A percentile compares a stretch with the other conserved stretches of the same genome.
These are phyloP conservation scores for Triplophysa tibetana DNA, from an alignment of 2,113 vertebrate genomes.

Conservation along the genomic window DNA sequence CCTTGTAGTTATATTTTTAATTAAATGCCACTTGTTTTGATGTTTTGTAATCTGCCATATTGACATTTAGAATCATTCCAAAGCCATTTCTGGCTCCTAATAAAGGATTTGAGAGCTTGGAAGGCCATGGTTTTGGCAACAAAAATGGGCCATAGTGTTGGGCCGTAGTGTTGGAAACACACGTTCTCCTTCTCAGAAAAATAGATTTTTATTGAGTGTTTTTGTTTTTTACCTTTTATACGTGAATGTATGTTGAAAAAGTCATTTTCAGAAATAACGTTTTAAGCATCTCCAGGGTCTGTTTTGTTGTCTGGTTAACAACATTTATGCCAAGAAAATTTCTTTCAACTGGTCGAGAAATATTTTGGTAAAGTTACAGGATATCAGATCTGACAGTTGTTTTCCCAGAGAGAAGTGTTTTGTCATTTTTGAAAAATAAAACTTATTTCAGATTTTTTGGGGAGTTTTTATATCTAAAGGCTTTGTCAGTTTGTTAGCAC, in stretches of 20 bases:
- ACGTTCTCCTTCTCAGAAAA: neutral
- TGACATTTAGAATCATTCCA: neutral
- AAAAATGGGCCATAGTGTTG: neutral
- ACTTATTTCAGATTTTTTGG: neutral
- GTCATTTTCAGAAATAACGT: neutral
- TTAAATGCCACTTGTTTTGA: neutral
- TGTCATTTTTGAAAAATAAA: neutral
- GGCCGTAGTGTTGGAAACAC: neutral
- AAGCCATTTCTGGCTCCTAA: neutral
- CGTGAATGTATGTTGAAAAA: neutral
- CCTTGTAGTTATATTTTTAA: neutral
- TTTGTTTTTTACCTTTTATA: neutral
- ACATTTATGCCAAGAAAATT: neutral
- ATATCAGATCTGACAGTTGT: neutral
- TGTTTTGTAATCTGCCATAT: neutral
- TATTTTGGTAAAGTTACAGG: slow-evolving; percentile 2
- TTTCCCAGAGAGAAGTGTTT: no score
- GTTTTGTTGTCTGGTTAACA: neutral
- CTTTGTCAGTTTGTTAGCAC: no score
- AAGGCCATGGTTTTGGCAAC: neutral
- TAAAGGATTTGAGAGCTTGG: slow-evolving; percentile 10
- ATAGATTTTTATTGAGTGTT: neutral
- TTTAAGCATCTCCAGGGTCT: neutral
- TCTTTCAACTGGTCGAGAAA: slow-evolving; percentile 13
- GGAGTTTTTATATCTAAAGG: no score